phyloP scores from a whole-genome alignment of 2,888 invertebrate species.

The Dicycla oo region DNA sequence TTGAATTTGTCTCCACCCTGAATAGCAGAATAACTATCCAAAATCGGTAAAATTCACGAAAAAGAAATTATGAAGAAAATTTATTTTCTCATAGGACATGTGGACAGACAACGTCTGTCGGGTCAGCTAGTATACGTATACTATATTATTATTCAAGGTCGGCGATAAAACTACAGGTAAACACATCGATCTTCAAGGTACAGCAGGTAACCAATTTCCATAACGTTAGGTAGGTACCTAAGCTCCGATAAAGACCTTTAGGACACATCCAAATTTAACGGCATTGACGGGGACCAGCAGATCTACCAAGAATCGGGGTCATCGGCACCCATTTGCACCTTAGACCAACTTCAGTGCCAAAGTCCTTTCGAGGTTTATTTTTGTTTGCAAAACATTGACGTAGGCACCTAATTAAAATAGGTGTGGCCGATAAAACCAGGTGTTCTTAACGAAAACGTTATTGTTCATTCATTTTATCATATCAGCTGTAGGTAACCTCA shows the following conservation, averaged over 20 bases:
- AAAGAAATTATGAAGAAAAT: too few relatives aligned
- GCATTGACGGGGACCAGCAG: background rate
- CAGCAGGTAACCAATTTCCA: background rate
- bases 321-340: too few relatives aligned
- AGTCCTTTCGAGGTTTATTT: background rate
- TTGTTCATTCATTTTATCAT: constrained; percentile 10
- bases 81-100: too few relatives aligned
- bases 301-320: background rate
- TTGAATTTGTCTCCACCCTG: too few relatives aligned
- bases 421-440: constrained; percentile 26
- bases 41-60: too few relatives aligned
- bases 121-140: too few relatives aligned
- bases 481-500: constrained; percentile 7
- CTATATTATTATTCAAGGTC: background rate
- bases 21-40: too few relatives aligned
- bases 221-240: background rate
- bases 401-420: constrained; percentile 9
- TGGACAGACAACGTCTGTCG: too few relatives aligned
- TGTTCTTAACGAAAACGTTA: background rate
- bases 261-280: background rate
- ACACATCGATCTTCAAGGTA: background rate
- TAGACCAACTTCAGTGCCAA: background rate
- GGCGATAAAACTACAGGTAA: background rate
- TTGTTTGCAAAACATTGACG: background rate
- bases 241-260: background rate